phyloP scores from a whole-genome alignment of 2,888 invertebrate genomes.

The Anaspis maculata region DNA sequence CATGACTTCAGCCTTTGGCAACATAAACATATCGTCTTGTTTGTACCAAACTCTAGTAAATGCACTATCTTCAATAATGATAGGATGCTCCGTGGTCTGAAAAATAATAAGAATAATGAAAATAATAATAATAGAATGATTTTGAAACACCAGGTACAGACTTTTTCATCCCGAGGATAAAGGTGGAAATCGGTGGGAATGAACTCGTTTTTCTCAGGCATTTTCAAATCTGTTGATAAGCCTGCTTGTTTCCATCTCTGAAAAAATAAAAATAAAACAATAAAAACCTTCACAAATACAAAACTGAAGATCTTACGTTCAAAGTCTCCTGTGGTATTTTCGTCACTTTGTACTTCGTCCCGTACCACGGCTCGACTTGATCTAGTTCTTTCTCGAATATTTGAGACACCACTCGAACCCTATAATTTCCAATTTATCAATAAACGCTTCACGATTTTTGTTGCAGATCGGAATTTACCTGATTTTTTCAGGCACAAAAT shows the following conservation, averaged over 20 bases:
- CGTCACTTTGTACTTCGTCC: slow-evolving; percentile 73
- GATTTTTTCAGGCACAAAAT: slow-evolving; percentile 67
- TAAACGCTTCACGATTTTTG: slow-evolving; percentile 46
- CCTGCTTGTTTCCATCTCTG: slow-evolving; percentile 63
- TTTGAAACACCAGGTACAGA: no score
- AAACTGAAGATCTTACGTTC: slow-evolving; percentile 43
- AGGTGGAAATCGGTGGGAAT: slow-evolving; percentile 77
- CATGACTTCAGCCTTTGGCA: slow-evolving; percentile 80
- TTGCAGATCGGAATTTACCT: slow-evolving; percentile 49
- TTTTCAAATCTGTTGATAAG: slow-evolving; percentile 53
- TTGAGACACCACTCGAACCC: slow-evolving; percentile 64
- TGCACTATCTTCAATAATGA: slow-evolving; percentile 70
- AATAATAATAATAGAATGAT: no score
- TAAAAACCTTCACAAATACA: no score
- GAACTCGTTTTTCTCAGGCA: slow-evolving; percentile 86
- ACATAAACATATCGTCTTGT: slow-evolving; percentile 81
- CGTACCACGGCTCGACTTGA: slow-evolving; percentile 80
- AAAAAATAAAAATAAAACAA: slow-evolving; percentile 18
- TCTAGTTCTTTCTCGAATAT: slow-evolving; percentile 62
- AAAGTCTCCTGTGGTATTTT: slow-evolving; percentile 58
- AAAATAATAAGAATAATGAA: slow-evolving; percentile 11
- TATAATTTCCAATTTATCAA: slow-evolving; percentile 27
- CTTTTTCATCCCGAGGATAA: slow-evolving; percentile 52
- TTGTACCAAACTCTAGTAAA: slow-evolving; percentile 87
- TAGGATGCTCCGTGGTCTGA: slow-evolving; percentile 53